A percentile compares a stretch with the other conserved stretches of the same genome.
Evolutionary conservation across 2,888 invertebrate species (phyloP).

Genomic region (Hesperia comma): DNA sequence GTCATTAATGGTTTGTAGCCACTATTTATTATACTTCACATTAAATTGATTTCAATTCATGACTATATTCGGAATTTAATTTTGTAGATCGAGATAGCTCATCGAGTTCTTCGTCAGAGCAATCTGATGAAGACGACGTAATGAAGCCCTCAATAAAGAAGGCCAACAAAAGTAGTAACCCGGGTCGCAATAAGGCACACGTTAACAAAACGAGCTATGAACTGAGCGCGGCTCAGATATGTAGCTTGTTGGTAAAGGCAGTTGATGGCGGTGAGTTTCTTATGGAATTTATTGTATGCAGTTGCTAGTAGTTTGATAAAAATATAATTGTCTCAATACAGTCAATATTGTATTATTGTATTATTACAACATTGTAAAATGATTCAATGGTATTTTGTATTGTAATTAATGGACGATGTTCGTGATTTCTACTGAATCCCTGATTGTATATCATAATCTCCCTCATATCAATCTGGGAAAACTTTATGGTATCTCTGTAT

Average conservation of each 20-base stretch:
- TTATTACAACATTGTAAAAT: no score
- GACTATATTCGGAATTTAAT: no score
- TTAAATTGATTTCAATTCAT: no score
- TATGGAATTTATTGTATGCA: no score
- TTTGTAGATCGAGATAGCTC: conserved; percentile 51
- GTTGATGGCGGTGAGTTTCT: conserved; percentile 69
- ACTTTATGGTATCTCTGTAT: no score
- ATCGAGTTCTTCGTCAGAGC: conserved; percentile 56
- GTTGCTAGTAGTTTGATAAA: no score
- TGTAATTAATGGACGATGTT: not conserved
- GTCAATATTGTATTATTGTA: no score
- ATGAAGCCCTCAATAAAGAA: conserved; percentile 50
- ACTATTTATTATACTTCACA: no score
- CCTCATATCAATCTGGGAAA: no score
- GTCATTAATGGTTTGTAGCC: no score
- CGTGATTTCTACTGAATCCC: conserved; percentile 4
- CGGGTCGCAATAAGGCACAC: conserved; percentile 43
- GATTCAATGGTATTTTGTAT: not conserved
- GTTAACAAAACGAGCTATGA: conserved; percentile 52
- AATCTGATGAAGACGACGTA: conserved; percentile 55
- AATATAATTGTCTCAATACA: no score
- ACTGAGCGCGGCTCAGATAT: conserved; percentile 72
- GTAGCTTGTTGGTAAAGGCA: conserved; percentile 67
- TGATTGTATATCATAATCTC: no score
- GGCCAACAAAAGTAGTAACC: conserved; percentile 44